These are phyloP conservation scores for Apogon talboti DNA, from an alignment of 2,797 vertebrate species.

Conservation along the genomic window DNA sequence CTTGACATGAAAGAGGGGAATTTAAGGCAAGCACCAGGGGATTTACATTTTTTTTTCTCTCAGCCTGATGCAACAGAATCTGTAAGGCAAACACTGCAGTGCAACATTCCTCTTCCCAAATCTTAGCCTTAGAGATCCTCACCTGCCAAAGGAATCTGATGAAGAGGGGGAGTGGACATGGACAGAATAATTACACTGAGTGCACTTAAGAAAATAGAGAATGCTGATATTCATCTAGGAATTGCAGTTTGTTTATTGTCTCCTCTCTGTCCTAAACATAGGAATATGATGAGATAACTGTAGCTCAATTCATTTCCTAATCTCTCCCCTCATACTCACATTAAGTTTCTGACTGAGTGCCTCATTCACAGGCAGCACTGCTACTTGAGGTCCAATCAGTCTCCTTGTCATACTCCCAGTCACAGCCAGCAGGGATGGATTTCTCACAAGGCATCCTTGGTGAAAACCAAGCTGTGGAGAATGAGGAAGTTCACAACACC, in stretches of 20 bases:
- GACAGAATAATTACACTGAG: conserved; percentile 27
- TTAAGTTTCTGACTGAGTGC: conserved; percentile 53
- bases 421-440: conserved; percentile 53
- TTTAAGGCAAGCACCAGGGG: conserved; percentile 24
- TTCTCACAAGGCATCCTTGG: conserved; percentile 56
- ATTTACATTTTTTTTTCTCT: conserved; percentile 23
- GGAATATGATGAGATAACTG: background rate
- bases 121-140: conserved; percentile 15
- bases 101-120: conserved; percentile 35
- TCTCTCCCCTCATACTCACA: conserved; percentile 12
- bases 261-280: background rate
- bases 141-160: conserved; percentile 22
- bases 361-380: conserved; percentile 6
- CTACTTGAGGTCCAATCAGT: conserved; percentile 49
- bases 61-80: conserved; percentile 62
- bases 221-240: background rate
- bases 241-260: background rate
- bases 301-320: conserved; percentile 26
- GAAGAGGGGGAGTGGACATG: background rate
- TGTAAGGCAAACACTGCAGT: conserved; percentile 47
- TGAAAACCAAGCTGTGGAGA: conserved; percentile 58
- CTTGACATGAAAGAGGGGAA: conserved; percentile 24
- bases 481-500: conserved; percentile 56
- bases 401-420: conserved; percentile 42
- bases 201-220: background rate